Evolutionary conservation across 1,140 invertebrate species (phyloP), one percentile per base, ranked within the genome.

Genomic region (Sycophila sp.): DNA sequence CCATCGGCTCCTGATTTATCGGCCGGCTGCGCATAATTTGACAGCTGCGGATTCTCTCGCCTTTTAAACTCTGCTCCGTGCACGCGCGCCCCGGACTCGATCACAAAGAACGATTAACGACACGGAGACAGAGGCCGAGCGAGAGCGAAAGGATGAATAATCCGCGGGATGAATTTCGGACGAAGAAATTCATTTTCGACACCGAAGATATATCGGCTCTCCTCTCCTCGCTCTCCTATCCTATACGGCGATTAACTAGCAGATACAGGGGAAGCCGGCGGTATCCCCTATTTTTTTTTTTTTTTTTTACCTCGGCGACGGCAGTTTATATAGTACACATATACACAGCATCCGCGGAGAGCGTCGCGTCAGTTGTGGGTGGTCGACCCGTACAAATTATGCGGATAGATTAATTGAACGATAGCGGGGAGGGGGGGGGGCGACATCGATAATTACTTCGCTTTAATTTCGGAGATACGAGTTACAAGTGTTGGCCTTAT

Each of bases 181-280:
- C 65, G 66, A 69, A 38, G 47, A 69, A 69, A 69, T 62, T 69
- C 58, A 62, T 53, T 69, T 51, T 59, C 42, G 65, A 59, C 65
- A n/a, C 28, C 22, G n/a, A 19, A 45, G 64, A 55, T 65, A 13
- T 36, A 55, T 53, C 51, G 38, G 17, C 30, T 3, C n/a, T 24
- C 15, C 11, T 49, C 22, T 26, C 38, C 34, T 34, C 22, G 15
- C 24, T 59, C 40, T 32, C 13, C 4, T 63, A n/a, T 32, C 4
- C 0, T 2, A 34, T 36, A 1, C 19, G 24, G 17, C 34, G 51
- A 56, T 66, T 45, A 56, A 56, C 51, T 28, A 26, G 8, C 22
- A 26, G 49, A 56, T 40, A 40, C 13, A 66, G 24, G 51, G 5
- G 47, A 3, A 28, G 28, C 5, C 38, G 24, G n/a, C n/a, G n/a